Conservation (phyloP, 2,113 vertebrate species). For the Eulemur macaco region DNA sequence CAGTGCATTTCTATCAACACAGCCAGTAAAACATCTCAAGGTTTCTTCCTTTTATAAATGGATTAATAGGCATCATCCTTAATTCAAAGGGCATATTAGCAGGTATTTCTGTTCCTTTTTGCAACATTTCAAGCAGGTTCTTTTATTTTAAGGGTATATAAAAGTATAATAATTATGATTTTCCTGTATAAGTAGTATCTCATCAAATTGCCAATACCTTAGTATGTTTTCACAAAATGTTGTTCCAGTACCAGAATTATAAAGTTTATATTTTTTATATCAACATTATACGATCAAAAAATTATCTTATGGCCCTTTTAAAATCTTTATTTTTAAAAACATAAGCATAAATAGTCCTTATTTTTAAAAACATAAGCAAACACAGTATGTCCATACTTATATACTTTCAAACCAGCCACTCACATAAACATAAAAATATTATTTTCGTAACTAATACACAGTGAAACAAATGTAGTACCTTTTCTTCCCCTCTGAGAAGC, state of each 20-base stretch:
- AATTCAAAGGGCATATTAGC: conserved; percentile 24
- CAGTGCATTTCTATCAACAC: neutral
- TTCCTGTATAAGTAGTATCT: neutral
- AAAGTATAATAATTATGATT: conserved; percentile 13
- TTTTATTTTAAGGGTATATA: conserved; percentile 41
- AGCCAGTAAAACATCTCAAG: neutral
- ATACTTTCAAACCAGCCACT: conserved; percentile 37
- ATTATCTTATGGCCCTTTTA: neutral
- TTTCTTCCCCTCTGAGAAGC: neutral
- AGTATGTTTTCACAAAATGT: conserved; percentile 14
- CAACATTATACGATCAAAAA: conserved; percentile 2
- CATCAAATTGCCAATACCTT: neutral
- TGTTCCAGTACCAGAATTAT: conserved; percentile 13
- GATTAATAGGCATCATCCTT: neutral
- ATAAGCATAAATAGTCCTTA: neutral
- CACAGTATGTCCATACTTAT: neutral
- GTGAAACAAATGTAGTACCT: neutral
- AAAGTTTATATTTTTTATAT: conserved; percentile 38
- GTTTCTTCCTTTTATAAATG: neutral
- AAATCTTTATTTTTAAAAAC: conserved; percentile 8
- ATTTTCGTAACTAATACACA: conserved; percentile 39
- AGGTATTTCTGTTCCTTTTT: conserved; percentile 3
- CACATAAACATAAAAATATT: conserved; percentile 41
- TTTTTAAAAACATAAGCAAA: neutral
- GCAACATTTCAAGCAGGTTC: neutral